Base-by-base conservation (phyloP, 2,888 invertebrate species). In the Mythimna ferrago region DNA sequence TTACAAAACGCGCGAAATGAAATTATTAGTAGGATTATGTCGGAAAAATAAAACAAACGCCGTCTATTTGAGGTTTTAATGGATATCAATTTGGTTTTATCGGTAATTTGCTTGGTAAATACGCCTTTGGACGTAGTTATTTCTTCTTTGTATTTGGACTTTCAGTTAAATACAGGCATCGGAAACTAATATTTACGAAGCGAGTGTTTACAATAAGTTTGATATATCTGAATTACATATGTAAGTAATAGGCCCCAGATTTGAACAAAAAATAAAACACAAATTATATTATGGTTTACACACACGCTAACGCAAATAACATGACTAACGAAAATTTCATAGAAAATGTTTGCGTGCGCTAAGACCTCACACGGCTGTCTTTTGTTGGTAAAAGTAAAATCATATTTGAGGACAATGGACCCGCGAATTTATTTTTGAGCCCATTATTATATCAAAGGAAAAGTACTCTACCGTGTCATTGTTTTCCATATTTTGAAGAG, bases 1-100 rank as follows among this genome's bases (percentile, higher is more conserved):
- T 89, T 82, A 58, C 75, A 77, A 82, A 86, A 83, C 81, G 87
- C 85, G 85, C 83, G 88, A 83, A 81, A 81, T 84, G 84, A 80
- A 88, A 85, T 87, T 83, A 81, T 78, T 77, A 68, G 57, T 58
- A 60, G 83, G 83, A 87, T 88, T 88, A 87, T 73, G 71, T 74
- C 41, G 72, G 78, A 67, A 82, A 87, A 87, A 88, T 88, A 86
- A 85, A 80, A 80, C 82, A 78, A 74, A 73, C 77, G 53, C 41
- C 56, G 68, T 75, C 56, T 71, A 62, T 78, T 78, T 68, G 56
- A 53, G 70, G 62, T 62, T 82, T 48, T 65, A 76, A 76, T 81
- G 38, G 57, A 58, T 54, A 76, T 57, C n/a, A 71, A 62, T 76
- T 81, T 51, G 41, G 32, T 81, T 72, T 65, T 67, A 76, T 76